Evolutionary conservation across 2,113 vertebrate species (phyloP).

Genomic region (Synodontis membranacea): DNA sequence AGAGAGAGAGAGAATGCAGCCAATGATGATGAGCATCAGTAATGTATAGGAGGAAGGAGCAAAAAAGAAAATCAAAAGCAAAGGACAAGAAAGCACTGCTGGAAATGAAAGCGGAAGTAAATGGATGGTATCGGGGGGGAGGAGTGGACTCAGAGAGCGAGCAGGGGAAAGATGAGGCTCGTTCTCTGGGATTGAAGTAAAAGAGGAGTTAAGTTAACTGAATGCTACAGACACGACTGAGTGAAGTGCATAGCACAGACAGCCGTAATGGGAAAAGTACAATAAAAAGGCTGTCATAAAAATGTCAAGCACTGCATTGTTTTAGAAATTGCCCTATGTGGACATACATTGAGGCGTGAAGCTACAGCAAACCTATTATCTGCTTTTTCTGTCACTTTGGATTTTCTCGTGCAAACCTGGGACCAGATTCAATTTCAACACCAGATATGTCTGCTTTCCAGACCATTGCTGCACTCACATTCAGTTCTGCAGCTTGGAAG

Average conservation of each 20-base stretch:
- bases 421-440: constrained; percentile 77
- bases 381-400: constrained; percentile 76
- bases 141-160: constrained; percentile 36
- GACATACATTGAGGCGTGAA: constrained; percentile 76
- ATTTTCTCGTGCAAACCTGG: constrained; percentile 73
- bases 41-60: constrained; percentile 38
- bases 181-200: constrained; percentile 40
- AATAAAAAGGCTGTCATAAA: constrained; percentile 72
- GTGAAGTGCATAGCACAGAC: constrained; percentile 66
- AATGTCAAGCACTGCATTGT: constrained; percentile 69
- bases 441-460: constrained; percentile 68
- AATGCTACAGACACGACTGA: constrained; percentile 52
- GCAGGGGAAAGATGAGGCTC: constrained; percentile 46
- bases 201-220: constrained; percentile 55
- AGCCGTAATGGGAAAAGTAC: constrained; percentile 61
- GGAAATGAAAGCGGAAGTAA: constrained; percentile 53
- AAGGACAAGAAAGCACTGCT: constrained; percentile 44
- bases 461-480: constrained; percentile 55
- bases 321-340: constrained; percentile 75
- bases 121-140: constrained; percentile 45
- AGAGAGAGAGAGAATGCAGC: constrained; percentile 12
- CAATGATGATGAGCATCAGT: constrained; percentile 21
- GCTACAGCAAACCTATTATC: constrained; percentile 80
- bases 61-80: constrained; percentile 42
- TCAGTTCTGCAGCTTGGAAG: constrained; percentile 41